Base-by-base conservation (phyloP, 2,113 vertebrate species). In the Jaculus jaculus region DNA sequence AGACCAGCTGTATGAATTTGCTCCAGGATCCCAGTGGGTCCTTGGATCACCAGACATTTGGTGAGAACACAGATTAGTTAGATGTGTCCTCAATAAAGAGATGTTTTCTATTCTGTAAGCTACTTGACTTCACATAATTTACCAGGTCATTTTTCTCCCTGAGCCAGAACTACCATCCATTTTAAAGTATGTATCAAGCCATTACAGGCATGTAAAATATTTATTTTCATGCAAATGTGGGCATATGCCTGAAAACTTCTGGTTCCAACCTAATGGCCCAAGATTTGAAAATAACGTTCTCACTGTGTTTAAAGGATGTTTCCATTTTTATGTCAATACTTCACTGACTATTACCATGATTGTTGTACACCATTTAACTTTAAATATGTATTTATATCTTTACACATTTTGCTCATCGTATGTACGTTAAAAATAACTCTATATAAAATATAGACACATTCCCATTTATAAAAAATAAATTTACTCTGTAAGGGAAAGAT, bases 171-270 rank as follows among this genome's bases (percentile, higher is more conserved):
- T 85, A 21, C 28, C 30, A 51, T 89, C 75, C 42, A 39, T 92
- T 94, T 42, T 78, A 81, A 86, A 78, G 18, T 66, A 32, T 10
- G 18, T 34, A 81, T n/a, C 39, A 82, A 81, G 9, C 20, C 26
- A 58, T 74, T 39, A 79, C 3, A 68, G 28, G 39, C 79, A 92
- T 95, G 54, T 80, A 83, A 90, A 95, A 71, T 93, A 89, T 91
- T 95, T 95, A 93, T 88, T 93, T 94, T 96, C 42, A 90, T 90
- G 63, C 74, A 96, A 71, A 92, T 88, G 23, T 42, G 61, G 24
- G 17, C 51, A 92, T 92, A 37, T 92, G 88, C 73, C 79, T 89
- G 39, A 71, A 94, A 96, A 95, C 11, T 87, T 87, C 81, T 88
- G 20, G 60, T 90, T 94, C 75, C 37, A 93, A 69, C 13, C 39